Evolutionary conservation across 2,113 vertebrate species (phyloP), one percentile per base, ranked within the genome.

Genomic region (Enhydra lutris): DNA sequence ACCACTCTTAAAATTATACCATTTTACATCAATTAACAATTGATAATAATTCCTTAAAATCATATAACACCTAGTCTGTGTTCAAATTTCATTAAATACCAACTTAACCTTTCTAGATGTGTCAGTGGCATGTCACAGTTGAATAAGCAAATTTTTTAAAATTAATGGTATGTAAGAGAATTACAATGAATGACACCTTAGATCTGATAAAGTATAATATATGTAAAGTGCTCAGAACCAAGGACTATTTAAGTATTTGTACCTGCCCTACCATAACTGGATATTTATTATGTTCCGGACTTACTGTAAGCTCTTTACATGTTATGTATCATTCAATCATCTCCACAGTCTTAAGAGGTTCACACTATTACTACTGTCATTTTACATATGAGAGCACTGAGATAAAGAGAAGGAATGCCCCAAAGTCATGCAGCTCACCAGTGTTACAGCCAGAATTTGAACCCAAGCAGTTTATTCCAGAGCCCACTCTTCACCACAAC

Each of bases 41-140:
- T 31, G 6, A 36, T 45, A 74, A 88, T 83, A 81, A 88, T 83
- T 89, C 63, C 88, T 95, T 92, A 95, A 26, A 81, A 74, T 47
- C 47, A 78, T 39, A 20, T 76, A 89, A 94, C 13, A 92, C 17
- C 34, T 21, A 47, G 29, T 76, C 76, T 65, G 21, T 96, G 26
- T 89, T 92, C 50, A 78, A 76, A 96, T 81, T 89, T 76, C 63
- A 71, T 42, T 67, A 84, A 96, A 20, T 82, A 80, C 71, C 94
- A 69, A 76, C 79, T 94, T 88, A 55, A 91, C 36, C 85, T 76
- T 92, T 76, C 26, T 89, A n/a, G 45, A 76, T 89, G 29, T 69
- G 47, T 85, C 63, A 42, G 47, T 80, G 29, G 34, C 4, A 89
- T 17, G 34, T 92, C 89, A 94, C 34, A 52, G 20, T 55, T 67